Evolutionary conservation across 2,797 vertebrate species (phyloP), one percentile per base, ranked within the genome.

Genomic region (Mastacembelus armatus): DNA sequence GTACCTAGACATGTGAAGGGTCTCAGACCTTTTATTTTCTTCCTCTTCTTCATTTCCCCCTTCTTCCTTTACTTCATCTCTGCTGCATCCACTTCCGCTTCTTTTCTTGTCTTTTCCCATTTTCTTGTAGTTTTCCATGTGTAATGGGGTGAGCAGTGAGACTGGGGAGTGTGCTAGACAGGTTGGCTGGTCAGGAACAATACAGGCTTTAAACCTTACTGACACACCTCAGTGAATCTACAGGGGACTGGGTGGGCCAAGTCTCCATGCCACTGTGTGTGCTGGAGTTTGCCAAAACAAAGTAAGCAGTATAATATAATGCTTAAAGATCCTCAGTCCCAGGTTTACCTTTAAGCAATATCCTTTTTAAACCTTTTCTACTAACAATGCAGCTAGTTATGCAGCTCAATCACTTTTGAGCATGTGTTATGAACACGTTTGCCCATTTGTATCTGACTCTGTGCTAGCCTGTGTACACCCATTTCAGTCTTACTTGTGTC

Each of bases 171-270:
- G 83, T 78, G 73, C 64, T 45, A 49, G 71, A 85, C 71, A 86
- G 90, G 81, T 86, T 89, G 87, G 85, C 84, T 88, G 88, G 85
- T 88, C 88, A 83, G 88, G 85, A 91, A 92, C 91, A 92, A 90
- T 90, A 69, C 72, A 72, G 47, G 80, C 81, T 91, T 91, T 90
- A 87, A 84, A 89, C 72, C 82, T 77, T 77, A 86, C 81, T 74
- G 88, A 66, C 85, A 89, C 84, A 92, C 89, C 84, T 91, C 86
- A 87, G 69, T 88, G 88, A 78, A 36, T 85, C 79, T 87, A 78
- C 51, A 71, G 66, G 61, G 60, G 74, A 88, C 71, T 65, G 48
- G 68, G 74, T 81, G 64, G 61, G 62, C 74, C 64, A 40, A 16
- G 29, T 54, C 40, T 56, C 38, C 49, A 32, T 75, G 78, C 73